Percentiles rank a stretch among this genome's conserved stretches.
phyloP scores from a whole-genome alignment of 2,888 invertebrate species.

The Thymelicus lineola region DNA sequence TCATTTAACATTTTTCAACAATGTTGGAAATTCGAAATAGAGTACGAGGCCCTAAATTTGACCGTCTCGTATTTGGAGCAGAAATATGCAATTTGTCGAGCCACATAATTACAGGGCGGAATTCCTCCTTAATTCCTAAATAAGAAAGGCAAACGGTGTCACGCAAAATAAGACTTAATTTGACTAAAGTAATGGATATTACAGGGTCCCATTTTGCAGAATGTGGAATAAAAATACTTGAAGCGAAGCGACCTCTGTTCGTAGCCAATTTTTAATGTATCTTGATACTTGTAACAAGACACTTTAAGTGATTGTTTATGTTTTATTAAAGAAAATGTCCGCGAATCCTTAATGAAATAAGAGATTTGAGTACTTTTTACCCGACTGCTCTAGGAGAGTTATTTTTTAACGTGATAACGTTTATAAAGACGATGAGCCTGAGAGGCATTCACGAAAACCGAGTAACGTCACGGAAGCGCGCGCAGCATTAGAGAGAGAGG shows the following conservation, averaged over 20 bases:
- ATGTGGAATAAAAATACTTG: conserved; percentile 57
- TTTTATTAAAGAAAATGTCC: conserved; percentile 25
- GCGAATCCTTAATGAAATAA: background rate
- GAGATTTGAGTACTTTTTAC: background rate
- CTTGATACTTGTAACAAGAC: conserved; percentile 24
- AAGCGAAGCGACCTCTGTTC: conserved; percentile 28
- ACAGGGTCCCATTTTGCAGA: conserved; percentile 58
- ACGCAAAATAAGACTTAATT: conserved; percentile 77
- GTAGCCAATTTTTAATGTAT: conserved; percentile 33
- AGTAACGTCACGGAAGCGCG: no score
- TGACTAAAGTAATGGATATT: conserved; percentile 70
- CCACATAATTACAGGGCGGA: conserved; percentile 57
- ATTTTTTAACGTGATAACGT: no score
- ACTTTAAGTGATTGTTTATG: conserved; percentile 36
- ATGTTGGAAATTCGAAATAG: conserved; percentile 38
- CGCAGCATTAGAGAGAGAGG: no score
- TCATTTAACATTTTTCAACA: conserved; percentile 3
- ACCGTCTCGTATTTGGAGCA: conserved; percentile 42
- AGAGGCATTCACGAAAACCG: no score
- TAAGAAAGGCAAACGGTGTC: conserved; percentile 69
- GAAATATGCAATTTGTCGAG: conserved; percentile 60
- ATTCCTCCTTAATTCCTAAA: conserved; percentile 63
- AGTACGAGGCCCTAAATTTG: conserved; percentile 38
- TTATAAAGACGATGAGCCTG: no score
- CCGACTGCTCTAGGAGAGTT: no score